Evolutionary conservation across 1,140 invertebrate species (phyloP).

Genomic region (Cotesia glomerata): DNA sequence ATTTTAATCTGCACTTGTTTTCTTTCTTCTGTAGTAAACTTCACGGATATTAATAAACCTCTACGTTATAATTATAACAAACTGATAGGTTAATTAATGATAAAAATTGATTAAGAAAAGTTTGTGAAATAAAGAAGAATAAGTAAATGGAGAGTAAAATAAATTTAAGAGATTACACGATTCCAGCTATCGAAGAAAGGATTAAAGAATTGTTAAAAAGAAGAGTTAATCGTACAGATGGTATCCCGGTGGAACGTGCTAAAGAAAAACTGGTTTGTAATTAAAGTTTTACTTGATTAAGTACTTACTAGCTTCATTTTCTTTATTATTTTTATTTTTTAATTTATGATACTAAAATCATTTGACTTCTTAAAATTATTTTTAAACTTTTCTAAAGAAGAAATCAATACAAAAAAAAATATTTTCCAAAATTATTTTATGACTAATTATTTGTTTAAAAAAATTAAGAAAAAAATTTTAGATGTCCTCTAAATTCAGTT

Average conservation of each 20-base stretch:
- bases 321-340: background rate
- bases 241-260: constrained; percentile 36
- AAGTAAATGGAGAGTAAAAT: constrained; percentile 15
- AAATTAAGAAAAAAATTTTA: too few relatives aligned
- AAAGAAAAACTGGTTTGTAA: constrained; percentile 44
- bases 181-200: constrained; percentile 45
- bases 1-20: too few relatives aligned
- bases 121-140: background rate
- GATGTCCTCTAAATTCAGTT: too few relatives aligned
- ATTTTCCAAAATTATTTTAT: background rate
- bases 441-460: background rate
- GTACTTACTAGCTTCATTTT: background rate
- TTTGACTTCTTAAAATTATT: too few relatives aligned
- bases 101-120: background rate
- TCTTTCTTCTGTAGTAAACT: too few relatives aligned
- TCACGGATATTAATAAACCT: too few relatives aligned
- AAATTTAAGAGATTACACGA: constrained; percentile 45
- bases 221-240: constrained; percentile 38
- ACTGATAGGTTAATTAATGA: background rate
- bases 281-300: background rate
- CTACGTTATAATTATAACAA: background rate
- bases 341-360: too few relatives aligned
- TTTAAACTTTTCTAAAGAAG: too few relatives aligned
- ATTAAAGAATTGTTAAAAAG: constrained; percentile 46
- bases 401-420: too few relatives aligned